Base-by-base conservation (phyloP, 1,140 invertebrate genomes). In the Heliothis virescens region DNA sequence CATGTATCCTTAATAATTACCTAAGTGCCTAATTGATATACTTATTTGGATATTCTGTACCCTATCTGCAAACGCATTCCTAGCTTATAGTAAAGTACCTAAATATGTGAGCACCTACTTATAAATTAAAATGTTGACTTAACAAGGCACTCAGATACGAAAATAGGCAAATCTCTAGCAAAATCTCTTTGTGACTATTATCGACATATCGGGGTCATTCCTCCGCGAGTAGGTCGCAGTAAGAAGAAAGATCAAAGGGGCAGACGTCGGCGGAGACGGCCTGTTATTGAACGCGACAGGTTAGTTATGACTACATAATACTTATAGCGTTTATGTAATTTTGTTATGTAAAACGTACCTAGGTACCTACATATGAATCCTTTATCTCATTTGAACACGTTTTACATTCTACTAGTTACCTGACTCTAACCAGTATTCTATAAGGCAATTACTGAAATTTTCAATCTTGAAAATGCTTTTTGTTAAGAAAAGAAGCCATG, bases 1-100 rank as follows among this genome's bases (percentile, higher is more conserved):
- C 96, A 81, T 99, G 98, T 99, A 98, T 98, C 97, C 97, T 98
- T 97, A 95, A 12, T 10, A 41, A 41, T 41, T 41, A 41, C 5
- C 59, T 12, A 60, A n/a, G n/a, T n/a, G n/a, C n/a, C n/a, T 26
- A 26, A 26, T 26, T 26, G 21, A 26, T 26, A 26, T 26, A 26
- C 21, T 26, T 26, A 26, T 26, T 26, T 26, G 21, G 21, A 26
- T 26, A 26, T 26, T 26, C 21, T 26, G 21, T 26, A 26, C 21
- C 21, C 21, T 26, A 26, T 26, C 21, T 26, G 21, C 21, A 26
- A 26, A 26, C 2, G 21, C 2, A 1, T 26, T 26, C 21, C 21
- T 26, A 26, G 2, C 21, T 26, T 26, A 26, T 26, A 1, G 21
- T 26, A 26, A 26, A 26, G n/a, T n/a, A n/a, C n/a, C 2, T 2